Evolutionary conservation across 2,113 vertebrate species (phyloP), one percentile per base, ranked within the genome.

Genomic region (Tor tambroides): DNA sequence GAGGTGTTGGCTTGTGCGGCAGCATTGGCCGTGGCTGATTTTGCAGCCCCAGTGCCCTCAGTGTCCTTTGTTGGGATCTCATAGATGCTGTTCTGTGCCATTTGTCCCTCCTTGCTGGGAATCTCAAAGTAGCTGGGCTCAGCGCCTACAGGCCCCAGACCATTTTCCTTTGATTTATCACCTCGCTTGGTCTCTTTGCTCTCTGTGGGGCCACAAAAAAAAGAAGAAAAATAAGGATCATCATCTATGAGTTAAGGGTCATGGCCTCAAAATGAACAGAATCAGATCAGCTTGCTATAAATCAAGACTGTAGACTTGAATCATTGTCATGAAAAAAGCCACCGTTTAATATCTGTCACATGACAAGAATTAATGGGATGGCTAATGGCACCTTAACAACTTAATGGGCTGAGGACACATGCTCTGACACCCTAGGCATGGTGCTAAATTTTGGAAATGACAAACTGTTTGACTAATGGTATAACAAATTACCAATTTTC

Each of bases 31-130:
- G 94, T 72, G 65, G 95, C 87, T 6, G 92, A 14, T 5, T 89
- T 89, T n/a, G 95, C 90, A 86, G 95, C 23, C 84, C 94, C 91
- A 11, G 92, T 86, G 74, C 93, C 95, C 89, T 97, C 95, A 2
- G 95, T 97, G 92, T 99, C 98, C 94, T 98, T 98, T 91, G 97
- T 98, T 89, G 98, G 97, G 89, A 98, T 95, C 94, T 99, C 98
- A 91, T 98, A 96, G 92, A 98, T 96, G 88, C 95, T 91, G 59
- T 95, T 97, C 91, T 94, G 96, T 72, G 95, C 93, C 93, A 95
- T 93, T 92, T 96, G 96, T 90, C 95, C 95, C 92, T 99, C 98
- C 94, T 97, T 99, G 87, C 96, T 97, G 85, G 97, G 98, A 86
- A 98, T 97, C 94, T 99, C 97, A 95, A 97, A 98, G 92, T 98